These are phyloP conservation scores for Mustela nigripes DNA, from an alignment of 2,113 vertebrate species.

Conservation along the genomic window DNA sequence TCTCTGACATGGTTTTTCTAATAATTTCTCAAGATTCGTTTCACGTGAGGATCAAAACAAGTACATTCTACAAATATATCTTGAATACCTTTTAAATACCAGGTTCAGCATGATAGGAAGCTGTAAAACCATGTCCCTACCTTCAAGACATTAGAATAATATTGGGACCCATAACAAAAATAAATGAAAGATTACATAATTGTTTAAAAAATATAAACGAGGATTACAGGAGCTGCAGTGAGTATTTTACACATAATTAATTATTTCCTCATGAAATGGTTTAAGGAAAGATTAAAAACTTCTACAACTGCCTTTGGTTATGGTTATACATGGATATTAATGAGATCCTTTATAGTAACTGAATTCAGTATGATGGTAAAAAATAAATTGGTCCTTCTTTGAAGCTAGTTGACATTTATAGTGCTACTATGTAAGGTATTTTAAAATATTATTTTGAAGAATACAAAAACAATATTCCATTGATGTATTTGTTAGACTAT, in stretches of 20 bases:
- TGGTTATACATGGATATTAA: not conserved
- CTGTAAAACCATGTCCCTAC: not conserved
- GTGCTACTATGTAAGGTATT: not conserved
- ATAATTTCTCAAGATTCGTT: slow-evolving; percentile 26
- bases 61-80: not conserved
- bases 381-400: not conserved
- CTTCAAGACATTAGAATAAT: slow-evolving; percentile 48
- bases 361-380: slow-evolving; percentile 17
- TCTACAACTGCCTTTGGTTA: slow-evolving; percentile 15
- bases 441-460: slow-evolving; percentile 21
- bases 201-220: slow-evolving; percentile 37
- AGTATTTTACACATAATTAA: not conserved
- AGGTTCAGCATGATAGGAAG: not conserved
- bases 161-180: not conserved
- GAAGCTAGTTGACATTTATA: slow-evolving; percentile 37
- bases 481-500: not conserved
- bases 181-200: slow-evolving; percentile 44
- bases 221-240: not conserved
- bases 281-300: slow-evolving; percentile 40
- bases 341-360: slow-evolving; percentile 23
- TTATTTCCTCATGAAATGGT: slow-evolving; percentile 24
- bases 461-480: not conserved
- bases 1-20: not conserved
- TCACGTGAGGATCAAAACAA: not conserved
- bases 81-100: not conserved